Base-by-base conservation (phyloP, 2,888 invertebrate species). In the Nasonovia ribisnigri region DNA sequence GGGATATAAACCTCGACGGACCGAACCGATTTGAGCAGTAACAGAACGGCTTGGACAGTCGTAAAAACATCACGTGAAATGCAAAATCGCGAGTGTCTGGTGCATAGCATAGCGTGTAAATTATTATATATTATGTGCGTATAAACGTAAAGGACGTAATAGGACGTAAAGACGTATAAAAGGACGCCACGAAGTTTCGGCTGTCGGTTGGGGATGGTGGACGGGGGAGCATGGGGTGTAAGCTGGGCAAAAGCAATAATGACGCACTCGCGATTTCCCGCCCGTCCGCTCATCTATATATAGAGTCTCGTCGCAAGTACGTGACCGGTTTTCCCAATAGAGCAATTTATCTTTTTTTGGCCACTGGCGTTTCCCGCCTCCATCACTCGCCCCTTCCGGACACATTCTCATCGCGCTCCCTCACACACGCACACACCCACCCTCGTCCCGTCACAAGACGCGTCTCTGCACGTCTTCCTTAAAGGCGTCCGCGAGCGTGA, bases 311-410 rank as follows among this genome's bases (percentile, higher is more conserved):
- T 51, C n/a, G 29, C 86, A 67, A 77, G 67, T 93, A 93, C 93
- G 93, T 93, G 93, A 90, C 93, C 93, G 93, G 93, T 90, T 93
- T 93, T 93, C 90, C 86, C 90, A 67, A 90, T 90, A 93, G 93
- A 90, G 90, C 90, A 67, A 93, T 93, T 93, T 86, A 60, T 93
- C 93, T 90, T 90, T 90, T 93, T 86, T 90, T 86, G 90, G 89
- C 90, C 86, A 87, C 84, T 43, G 86, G 84, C 89, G 89, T 57
- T 93, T 57, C 5, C 57, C 46, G 91, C 89, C 51, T 20, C 24
- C 57, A 36, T 46, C 29, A n/a, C 36, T 48, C 87, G 42, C n/a
- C 84, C 54, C 84, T n/a, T 46, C 51, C 42, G 46, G 10, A 43
- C 36, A 77, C 77, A 77, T 77, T 77, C 36, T 36, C 77, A 36